Base-by-base conservation (phyloP, 2,113 vertebrate genomes). In the zebrafish (Danio rerio) region DNA sequence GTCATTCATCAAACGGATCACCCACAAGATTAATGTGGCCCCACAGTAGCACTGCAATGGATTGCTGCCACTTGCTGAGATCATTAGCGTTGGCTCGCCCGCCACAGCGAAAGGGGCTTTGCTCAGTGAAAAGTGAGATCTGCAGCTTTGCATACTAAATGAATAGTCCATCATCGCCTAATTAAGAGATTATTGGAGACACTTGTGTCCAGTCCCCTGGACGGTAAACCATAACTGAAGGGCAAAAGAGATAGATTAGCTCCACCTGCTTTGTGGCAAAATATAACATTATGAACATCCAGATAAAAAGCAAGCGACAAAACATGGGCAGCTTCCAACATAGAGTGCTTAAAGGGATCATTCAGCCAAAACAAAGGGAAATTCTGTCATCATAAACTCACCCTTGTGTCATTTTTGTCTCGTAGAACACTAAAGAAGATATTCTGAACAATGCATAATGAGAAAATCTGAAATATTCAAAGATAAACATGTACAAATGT, bases 21-120 rank as follows among this genome's bases (percentile, higher is more conserved):
- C 91, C 89, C 52, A 66, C 82, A 91, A 93, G 93, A 95, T 94
- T 93, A 94, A 95, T 94, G 92, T 84, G 89, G 87, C 88, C 86
- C 89, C 87, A 77, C 89, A 86, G 90, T 87, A 85, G 89, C 82
- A 87, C 89, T 92, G 88, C 91, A 94, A 92, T 92, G 92, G 92
- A 94, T 94, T 93, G 92, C 92, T 93, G 93, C 92, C 93, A 93
- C 93, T 94, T 93, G 92, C 92, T 86, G 91, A 92, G 93, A 92
- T 94, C 92, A 94, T 95, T 95, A 94, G 92, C 83, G 87, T 80
- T 88, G 89, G 90, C 90, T 90, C 88, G 87, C 84, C 83, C 87
- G 88, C 84, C 88, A 90, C 90, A 91, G 89, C 87, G 80, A 87
- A 90, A 87, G 90, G 82, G 63, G 82, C 85, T 86, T 83, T 66